These are phyloP conservation scores for Nyctibius bracteatus DNA, from an alignment of 2,113 vertebrate genomes.

Conservation along the genomic window DNA sequence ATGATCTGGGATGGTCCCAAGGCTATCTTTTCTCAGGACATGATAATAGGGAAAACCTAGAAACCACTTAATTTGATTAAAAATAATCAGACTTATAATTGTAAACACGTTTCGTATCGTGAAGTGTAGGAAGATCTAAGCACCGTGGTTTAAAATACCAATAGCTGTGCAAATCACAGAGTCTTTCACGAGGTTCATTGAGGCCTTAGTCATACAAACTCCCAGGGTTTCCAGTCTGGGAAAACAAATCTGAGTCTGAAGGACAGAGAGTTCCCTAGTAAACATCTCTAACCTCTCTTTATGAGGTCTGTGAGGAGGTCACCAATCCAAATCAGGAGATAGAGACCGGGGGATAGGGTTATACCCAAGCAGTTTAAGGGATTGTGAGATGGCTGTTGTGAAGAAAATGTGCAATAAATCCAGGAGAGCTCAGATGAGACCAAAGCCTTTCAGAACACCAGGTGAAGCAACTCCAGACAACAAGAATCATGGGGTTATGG, in stretches of 20 bases:
- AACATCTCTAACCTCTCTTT: not conserved
- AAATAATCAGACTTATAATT: not conserved
- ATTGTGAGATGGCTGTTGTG: not conserved
- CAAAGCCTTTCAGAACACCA: not conserved
- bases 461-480: not conserved
- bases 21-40: not conserved
- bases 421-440: not conserved
- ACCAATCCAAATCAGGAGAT: not conserved
- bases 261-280: not conserved
- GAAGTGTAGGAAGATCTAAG: conserved; percentile 22
- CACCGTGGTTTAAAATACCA: not conserved
- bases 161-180: not conserved
- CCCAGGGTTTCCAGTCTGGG: not conserved
- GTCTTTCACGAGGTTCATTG: not conserved
- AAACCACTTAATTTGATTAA: conserved; percentile 9
- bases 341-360: not conserved
- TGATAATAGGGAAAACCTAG: not conserved
- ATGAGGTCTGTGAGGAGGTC: not conserved
- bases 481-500: not conserved
- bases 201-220: conserved; percentile 2
- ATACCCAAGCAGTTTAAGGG: not conserved
- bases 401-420: not conserved
- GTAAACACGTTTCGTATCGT: not conserved
- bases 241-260: conserved; percentile 19
- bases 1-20: not conserved